These are phyloP conservation scores for Teleiodes luculella DNA, from an alignment of 2,888 invertebrate genomes.

Conservation along the genomic window DNA sequence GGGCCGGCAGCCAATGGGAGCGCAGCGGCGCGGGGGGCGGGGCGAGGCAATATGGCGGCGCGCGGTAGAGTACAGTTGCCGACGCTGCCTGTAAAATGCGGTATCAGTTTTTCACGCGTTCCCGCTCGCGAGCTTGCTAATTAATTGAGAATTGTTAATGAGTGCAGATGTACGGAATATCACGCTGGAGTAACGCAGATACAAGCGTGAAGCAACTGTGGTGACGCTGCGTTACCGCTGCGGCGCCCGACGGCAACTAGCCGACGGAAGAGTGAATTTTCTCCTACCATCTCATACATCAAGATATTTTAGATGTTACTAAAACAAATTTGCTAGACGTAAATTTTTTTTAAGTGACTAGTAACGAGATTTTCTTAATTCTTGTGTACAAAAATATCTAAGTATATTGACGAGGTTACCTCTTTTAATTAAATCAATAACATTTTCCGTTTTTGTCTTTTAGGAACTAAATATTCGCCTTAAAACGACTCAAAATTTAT, in stretches of 20 bases:
- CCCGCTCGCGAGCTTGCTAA: conserved; percentile 46
- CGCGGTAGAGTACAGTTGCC: conserved; percentile 37
- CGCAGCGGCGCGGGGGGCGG: conserved; percentile 49
- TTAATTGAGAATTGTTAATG: conserved; percentile 49
- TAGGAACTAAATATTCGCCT: too few species aligned
- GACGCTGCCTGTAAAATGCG: conserved; percentile 29
- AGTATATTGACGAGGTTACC: too few species aligned
- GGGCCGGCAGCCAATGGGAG: conserved; percentile 49
- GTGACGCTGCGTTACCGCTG: background rate
- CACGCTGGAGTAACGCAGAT: conserved; percentile 25
- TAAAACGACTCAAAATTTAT: too few species aligned
- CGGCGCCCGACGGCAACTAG: conserved; percentile 39
- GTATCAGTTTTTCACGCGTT: conserved; percentile 38
- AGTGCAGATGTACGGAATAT: conserved; percentile 36
- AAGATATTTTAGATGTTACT: background rate
- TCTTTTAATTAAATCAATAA: too few species aligned
- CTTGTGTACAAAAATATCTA: too few species aligned
- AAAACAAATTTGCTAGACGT: background rate
- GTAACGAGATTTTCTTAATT: too few species aligned
- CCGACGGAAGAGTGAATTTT: conserved; percentile 33
- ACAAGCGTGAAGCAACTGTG: background rate
- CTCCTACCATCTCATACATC: background rate
- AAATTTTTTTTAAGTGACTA: too few species aligned
- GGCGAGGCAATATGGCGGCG: conserved; percentile 72
- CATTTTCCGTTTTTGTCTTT: too few species aligned